Evolutionary conservation across 2,113 vertebrate genomes (phyloP).

Genomic region (Cynoglossus semilaevis): DNA sequence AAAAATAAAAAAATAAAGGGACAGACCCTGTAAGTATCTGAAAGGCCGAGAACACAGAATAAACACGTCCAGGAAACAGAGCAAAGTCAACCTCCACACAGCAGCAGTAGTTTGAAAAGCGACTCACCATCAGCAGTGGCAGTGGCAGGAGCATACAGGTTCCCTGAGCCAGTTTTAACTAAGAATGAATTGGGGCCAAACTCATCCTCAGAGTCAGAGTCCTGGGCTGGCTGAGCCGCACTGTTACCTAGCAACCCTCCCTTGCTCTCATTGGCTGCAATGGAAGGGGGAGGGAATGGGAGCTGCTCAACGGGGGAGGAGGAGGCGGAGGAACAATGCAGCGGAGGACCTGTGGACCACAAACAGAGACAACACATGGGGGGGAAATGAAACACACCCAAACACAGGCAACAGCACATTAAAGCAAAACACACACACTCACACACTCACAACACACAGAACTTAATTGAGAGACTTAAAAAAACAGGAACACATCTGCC

Average conservation of each 20-base stretch:
- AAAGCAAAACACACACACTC: conserved; percentile 33
- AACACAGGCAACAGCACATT: conserved; percentile 70
- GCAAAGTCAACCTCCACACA: conserved; percentile 55
- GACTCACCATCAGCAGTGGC: conserved; percentile 87
- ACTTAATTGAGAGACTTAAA: conserved; percentile 61
- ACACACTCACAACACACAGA: conserved; percentile 21
- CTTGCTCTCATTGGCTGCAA: conserved; percentile 91
- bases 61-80: conserved; percentile 37
- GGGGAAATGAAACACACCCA: conserved; percentile 72
- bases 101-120: conserved; percentile 74
- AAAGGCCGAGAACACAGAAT: conserved; percentile 53
- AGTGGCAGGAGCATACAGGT: conserved; percentile 82
- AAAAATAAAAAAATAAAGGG: conserved; percentile 37
- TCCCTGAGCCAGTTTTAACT: conserved; percentile 96
- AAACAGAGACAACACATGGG: conserved; percentile 83
- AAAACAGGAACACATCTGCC: conserved; percentile 63
- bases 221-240: conserved; percentile 89
- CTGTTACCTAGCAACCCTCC: conserved; percentile 97
- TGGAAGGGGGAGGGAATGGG: conserved; percentile 88
- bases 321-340: conserved; percentile 92
- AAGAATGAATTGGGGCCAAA: conserved; percentile 95
- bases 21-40: conserved; percentile 57
- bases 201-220: conserved; percentile 97
- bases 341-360: conserved; percentile 91
- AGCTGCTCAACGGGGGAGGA: conserved; percentile 91